These are phyloP conservation scores for Drosophila ohnishii DNA, from an alignment of 1,140 invertebrate genomes.

Conservation along the genomic window DNA sequence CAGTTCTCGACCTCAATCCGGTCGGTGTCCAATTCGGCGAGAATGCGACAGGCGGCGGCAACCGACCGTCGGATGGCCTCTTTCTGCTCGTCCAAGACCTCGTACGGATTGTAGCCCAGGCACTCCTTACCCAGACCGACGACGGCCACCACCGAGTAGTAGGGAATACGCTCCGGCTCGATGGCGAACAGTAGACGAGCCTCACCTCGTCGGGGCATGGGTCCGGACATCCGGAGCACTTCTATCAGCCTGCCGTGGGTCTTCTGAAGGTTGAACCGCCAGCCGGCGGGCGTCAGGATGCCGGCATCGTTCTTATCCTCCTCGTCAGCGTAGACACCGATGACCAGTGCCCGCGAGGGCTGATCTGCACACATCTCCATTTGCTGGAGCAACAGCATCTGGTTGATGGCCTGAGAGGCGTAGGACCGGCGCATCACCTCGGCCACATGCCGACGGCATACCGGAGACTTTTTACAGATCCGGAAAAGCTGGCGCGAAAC, in stretches of 20 bases:
- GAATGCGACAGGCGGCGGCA: slow-evolving; percentile 85
- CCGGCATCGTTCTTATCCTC: slow-evolving; percentile 77
- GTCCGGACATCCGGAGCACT: slow-evolving; percentile 78
- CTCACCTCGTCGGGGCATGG: slow-evolving; percentile 77
- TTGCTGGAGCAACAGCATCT: slow-evolving; percentile 73
- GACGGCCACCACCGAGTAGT: slow-evolving; percentile 87
- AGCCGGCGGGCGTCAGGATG: slow-evolving; percentile 68
- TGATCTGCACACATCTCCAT: slow-evolving; percentile 80
- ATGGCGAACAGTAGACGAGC: slow-evolving; percentile 74
- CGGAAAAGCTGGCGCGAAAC: slow-evolving; percentile 50
- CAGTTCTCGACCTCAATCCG: slow-evolving; percentile 88
- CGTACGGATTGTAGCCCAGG: slow-evolving; percentile 86
- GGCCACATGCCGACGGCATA: slow-evolving; percentile 42
- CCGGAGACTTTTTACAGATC: neutral
- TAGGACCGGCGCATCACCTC: slow-evolving; percentile 53
- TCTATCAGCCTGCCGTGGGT: slow-evolving; percentile 72
- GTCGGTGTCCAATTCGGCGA: slow-evolving; percentile 84
- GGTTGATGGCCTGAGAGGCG: slow-evolving; percentile 75
- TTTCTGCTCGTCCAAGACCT: slow-evolving; percentile 86
- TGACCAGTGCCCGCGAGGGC: slow-evolving; percentile 68
- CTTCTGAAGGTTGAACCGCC: slow-evolving; percentile 72
- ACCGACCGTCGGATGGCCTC: slow-evolving; percentile 89
- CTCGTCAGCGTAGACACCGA: slow-evolving; percentile 80
- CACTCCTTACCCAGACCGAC: slow-evolving; percentile 88
- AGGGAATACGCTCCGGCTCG: slow-evolving; percentile 83